Percentiles rank a stretch among this genome's conserved stretches.
Conservation (phyloP, 2,113 vertebrate genomes). For the Erythrolamprus reginae region DNA sequence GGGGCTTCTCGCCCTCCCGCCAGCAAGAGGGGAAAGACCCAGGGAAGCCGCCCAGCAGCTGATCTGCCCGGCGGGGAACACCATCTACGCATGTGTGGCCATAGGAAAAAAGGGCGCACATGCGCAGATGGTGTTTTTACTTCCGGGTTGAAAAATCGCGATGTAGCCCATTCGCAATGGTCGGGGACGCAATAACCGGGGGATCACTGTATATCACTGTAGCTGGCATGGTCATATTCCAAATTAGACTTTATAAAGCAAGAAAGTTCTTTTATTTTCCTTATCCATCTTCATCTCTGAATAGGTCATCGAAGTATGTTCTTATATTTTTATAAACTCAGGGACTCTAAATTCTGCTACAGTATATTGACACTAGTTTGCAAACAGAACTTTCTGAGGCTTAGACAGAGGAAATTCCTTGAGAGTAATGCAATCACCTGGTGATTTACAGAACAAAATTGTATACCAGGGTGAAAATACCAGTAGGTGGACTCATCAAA, state of each 20-base stretch:
- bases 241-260: neutral
- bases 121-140: no score
- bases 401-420: neutral
- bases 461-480: neutral
- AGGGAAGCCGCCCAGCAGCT: no score
- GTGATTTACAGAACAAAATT: neutral
- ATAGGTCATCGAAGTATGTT: neutral
- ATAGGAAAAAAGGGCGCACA: no score
- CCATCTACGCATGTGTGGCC: no score
- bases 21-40: no score
- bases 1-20: no score
- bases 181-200: no score
- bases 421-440: neutral
- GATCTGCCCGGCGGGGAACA: no score
- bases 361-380: neutral
- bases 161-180: no score
- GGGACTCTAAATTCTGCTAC: neutral
- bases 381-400: neutral
- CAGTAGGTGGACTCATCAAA: neutral
- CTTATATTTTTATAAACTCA: neutral
- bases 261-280: neutral
- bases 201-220: neutral
- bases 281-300: neutral
- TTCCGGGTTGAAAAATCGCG: no score
- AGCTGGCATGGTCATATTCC: neutral